A percentile compares a stretch with the other conserved stretches of the same genome.
phyloP scores from a whole-genome alignment of 2,797 vertebrate species.

The Triplophysa bombifrons region DNA sequence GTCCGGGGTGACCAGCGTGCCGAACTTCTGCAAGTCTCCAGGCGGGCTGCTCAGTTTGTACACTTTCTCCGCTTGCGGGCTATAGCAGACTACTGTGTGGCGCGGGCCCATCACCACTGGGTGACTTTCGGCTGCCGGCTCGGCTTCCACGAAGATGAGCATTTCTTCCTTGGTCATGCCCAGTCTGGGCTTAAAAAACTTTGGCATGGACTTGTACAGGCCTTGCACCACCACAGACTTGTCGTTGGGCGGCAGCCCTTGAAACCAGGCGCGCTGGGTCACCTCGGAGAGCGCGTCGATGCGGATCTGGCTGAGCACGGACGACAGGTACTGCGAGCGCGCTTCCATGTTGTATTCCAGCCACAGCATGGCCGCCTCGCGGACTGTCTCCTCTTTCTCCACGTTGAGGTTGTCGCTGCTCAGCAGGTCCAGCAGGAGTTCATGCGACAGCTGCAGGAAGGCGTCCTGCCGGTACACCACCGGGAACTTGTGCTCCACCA shows the following conservation, averaged over 20 bases:
- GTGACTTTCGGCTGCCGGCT: constrained; percentile 75
- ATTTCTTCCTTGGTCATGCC: constrained; percentile 99
- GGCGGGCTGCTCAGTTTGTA: constrained; percentile 95
- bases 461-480: constrained; percentile 93
- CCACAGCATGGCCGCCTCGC: constrained; percentile 98
- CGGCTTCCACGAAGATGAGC: constrained; percentile 97
- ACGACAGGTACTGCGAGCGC: constrained; percentile 94
- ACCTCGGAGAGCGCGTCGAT: constrained; percentile 98
- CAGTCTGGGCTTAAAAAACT: constrained; percentile 96
- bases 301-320: constrained; percentile 96
- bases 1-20: constrained; percentile 93
- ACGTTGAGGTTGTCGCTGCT: constrained; percentile 99
- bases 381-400: constrained; percentile 97
- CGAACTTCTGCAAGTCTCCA: constrained; percentile 92
- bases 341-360: constrained; percentile 96
- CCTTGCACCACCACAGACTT: constrained; percentile 99
- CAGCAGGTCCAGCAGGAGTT: constrained; percentile 92
- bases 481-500: constrained; percentile 99
- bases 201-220: constrained; percentile 99
- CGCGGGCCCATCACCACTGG: constrained; percentile 64
- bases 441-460: constrained; percentile 96
- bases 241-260: constrained; percentile 95
- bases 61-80: constrained; percentile 97
- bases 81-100: constrained; percentile 93
- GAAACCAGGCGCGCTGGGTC: constrained; percentile 98